Conservation (phyloP, 1,140 invertebrate genomes). For the Papilio polyxenes region DNA sequence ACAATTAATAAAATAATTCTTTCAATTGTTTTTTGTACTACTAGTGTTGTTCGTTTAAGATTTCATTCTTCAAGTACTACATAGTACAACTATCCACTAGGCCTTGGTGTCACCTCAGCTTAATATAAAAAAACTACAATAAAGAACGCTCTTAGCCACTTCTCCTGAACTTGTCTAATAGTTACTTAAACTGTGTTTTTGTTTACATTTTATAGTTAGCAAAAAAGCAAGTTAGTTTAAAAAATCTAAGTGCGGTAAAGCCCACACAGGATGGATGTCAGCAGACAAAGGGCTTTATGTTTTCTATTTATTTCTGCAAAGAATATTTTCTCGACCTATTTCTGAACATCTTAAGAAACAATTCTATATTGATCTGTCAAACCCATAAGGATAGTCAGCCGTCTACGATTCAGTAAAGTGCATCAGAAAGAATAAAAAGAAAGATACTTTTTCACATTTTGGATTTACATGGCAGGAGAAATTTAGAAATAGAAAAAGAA, state of each 20-base stretch:
- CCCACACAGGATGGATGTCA: slow-evolving; percentile 2
- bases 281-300: slow-evolving; percentile 32
- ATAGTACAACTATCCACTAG: too few species aligned
- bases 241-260: background rate
- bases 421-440: background rate
- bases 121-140: too few species aligned
- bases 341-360: slow-evolving; percentile 34
- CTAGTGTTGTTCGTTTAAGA: too few species aligned
- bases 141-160: too few species aligned
- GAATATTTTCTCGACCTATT: slow-evolving; percentile 38
- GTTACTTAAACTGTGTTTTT: too few species aligned
- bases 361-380: slow-evolving; percentile 38
- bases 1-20: background rate
- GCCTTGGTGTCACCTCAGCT: too few species aligned
- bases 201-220: too few species aligned
- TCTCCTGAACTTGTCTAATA: too few species aligned
- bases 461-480: background rate
- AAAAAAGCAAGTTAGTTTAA: too few species aligned
- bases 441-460: background rate
- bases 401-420: slow-evolving; percentile 23
- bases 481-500: background rate
- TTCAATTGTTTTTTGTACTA: background rate
- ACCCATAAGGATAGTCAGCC: slow-evolving; percentile 30
- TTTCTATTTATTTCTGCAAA: slow-evolving; percentile 27
- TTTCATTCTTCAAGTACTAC: too few species aligned